phyloP scores from a whole-genome alignment of 92 coral and sea anemone genomes.

The Scolanthus callimorphus region DNA sequence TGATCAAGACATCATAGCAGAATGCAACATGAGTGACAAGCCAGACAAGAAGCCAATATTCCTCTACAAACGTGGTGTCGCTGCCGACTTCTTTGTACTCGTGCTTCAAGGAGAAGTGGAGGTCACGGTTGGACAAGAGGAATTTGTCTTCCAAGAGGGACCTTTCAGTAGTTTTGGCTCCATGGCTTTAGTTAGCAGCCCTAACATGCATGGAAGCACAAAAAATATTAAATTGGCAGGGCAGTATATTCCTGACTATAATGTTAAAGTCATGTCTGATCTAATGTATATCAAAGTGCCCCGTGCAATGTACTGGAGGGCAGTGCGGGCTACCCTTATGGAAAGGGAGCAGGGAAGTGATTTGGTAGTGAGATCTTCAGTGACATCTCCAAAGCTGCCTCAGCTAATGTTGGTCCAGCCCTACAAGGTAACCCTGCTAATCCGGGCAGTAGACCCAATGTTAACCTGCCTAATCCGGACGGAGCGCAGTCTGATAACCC shows the following conservation, averaged over 20 bases:
- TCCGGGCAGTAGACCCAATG: no score
- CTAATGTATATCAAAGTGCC: constrained; percentile 63
- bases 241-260: constrained; percentile 81
- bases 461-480: no score
- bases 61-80: constrained; percentile 60
- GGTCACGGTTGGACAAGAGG: constrained; percentile 80
- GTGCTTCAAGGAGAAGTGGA: constrained; percentile 86
- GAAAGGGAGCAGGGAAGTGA: constrained; percentile 40
- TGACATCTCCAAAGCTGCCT: no score
- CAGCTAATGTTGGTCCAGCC: no score
- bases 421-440: no score
- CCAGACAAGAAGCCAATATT: constrained; percentile 26
- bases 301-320: constrained; percentile 68
- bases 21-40: constrained; percentile 36
- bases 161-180: constrained; percentile 70
- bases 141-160: constrained; percentile 76
- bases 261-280: constrained; percentile 66
- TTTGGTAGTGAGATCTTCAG: constrained; percentile 17
- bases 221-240: constrained; percentile 1
- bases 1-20: constrained; percentile 62
- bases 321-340: constrained; percentile 63
- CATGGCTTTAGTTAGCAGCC: constrained; percentile 25
- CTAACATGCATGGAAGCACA: constrained; percentile 2
- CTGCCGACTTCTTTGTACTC: constrained; percentile 73
- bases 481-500: no score